Conservation (phyloP, 2,888 invertebrate species). For the Ellobium chinense region DNA sequence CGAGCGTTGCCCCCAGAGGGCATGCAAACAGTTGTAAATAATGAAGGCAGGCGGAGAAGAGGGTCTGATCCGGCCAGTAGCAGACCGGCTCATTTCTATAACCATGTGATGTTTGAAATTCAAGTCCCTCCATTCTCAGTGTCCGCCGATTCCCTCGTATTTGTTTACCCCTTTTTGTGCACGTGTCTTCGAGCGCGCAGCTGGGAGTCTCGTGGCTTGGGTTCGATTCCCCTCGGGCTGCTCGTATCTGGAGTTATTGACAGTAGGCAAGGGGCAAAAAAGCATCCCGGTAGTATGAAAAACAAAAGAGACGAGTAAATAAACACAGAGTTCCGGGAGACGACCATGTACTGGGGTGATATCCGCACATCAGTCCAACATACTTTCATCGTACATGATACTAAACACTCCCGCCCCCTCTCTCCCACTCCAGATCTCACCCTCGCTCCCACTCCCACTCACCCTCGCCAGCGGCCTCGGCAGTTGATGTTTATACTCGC, state of each 20-base stretch:
- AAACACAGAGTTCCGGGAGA: constrained; percentile 29
- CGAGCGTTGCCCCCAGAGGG: constrained; percentile 13
- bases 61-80: constrained; percentile 13
- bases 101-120: constrained; percentile 36
- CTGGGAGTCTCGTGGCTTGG: constrained; percentile 38
- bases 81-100: constrained; percentile 23
- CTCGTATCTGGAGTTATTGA: constrained; percentile 26
- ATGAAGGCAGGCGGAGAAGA: constrained; percentile 28
- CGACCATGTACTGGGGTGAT: constrained; percentile 4
- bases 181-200: constrained; percentile 38
- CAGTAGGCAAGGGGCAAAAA: constrained; percentile 38
- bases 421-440: not conserved
- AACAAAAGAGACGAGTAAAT: constrained; percentile 42
- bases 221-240: constrained; percentile 40
- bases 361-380: not conserved
- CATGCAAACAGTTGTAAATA: constrained; percentile 37
- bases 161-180: constrained; percentile 41
- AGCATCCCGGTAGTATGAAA: constrained; percentile 30
- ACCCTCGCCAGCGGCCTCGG: constrained; percentile 21
- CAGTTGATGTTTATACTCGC: constrained; percentile 27
- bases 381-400: not conserved
- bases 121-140: constrained; percentile 21
- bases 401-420: constrained; percentile 3
- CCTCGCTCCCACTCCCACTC: not conserved
- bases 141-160: constrained; percentile 27